These are phyloP conservation scores for Polyploca ridens DNA, from an alignment of 2,888 invertebrate genomes.

Conservation along the genomic window DNA sequence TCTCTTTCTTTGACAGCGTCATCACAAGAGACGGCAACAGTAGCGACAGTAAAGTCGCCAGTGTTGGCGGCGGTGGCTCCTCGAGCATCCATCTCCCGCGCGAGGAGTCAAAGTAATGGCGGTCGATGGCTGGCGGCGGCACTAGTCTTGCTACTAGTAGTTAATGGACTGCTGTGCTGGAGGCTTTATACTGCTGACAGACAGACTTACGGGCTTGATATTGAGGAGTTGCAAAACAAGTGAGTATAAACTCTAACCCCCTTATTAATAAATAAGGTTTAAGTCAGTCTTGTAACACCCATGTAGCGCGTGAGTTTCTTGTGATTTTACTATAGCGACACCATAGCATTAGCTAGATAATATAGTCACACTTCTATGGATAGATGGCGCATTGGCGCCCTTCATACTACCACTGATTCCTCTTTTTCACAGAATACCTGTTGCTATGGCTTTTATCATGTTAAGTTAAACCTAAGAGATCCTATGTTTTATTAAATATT, in stretches of 20 bases:
- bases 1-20: conserved; percentile 29
- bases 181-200: conserved; percentile 91
- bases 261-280: no score
- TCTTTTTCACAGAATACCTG: no score
- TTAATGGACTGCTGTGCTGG: conserved; percentile 92
- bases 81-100: conserved; percentile 33
- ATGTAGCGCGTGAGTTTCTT: no score
- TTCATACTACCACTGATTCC: no score
- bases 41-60: conserved; percentile 35
- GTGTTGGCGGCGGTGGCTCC: conserved; percentile 31
- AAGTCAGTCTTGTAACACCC: no score
- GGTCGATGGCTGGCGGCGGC: conserved; percentile 83
- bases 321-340: no score
- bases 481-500: no score
- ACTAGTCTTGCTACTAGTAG: conserved; percentile 81
- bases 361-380: no score
- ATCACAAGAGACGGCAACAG: conserved; percentile 27
- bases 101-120: conserved; percentile 54
- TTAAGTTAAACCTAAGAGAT: no score
- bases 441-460: no score
- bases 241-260: conserved; percentile 17
- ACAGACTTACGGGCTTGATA: conserved; percentile 26
- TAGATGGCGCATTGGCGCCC: no score
- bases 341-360: no score
- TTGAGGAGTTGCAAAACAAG: conserved; percentile 57